Evolutionary conservation across 2,797 vertebrate species (phyloP).

Genomic region (Linurgus olivaceus): DNA sequence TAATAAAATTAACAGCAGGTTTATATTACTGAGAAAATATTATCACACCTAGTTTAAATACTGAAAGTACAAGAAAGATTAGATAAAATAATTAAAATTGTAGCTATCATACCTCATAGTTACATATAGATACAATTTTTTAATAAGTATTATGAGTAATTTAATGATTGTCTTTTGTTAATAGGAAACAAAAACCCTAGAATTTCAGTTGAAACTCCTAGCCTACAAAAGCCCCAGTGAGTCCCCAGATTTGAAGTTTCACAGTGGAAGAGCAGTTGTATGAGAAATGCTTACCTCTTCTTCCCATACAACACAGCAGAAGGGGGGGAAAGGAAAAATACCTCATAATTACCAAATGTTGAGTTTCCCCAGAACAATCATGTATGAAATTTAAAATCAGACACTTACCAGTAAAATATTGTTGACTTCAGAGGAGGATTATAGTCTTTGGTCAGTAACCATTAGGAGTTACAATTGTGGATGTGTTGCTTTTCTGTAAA

Average conservation of each 20-base stretch:
- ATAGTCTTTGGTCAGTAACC: neutral
- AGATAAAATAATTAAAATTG: neutral
- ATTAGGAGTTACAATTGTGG: neutral
- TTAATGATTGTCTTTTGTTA: neutral
- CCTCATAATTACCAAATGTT: neutral
- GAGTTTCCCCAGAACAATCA: neutral
- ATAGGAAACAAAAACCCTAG: neutral
- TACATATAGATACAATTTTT: neutral
- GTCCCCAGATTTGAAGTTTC: neutral
- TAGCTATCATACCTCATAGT: neutral
- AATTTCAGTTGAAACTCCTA: neutral
- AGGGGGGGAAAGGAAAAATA: fast-evolving
- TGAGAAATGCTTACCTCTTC: neutral
- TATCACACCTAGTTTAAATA: neutral
- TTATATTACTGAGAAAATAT: neutral
- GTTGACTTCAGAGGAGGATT: neutral
- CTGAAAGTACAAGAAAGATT: neutral
- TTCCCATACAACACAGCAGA: fast-evolving
- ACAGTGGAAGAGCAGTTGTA: neutral
- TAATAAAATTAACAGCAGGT: neutral
- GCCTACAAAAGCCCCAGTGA: neutral
- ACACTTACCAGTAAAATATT: neutral
- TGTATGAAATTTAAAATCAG: neutral
- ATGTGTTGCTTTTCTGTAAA: neutral
- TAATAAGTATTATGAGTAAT: neutral